Base-by-base conservation (phyloP, 2,888 invertebrate genomes). In the Plebejus argus region DNA sequence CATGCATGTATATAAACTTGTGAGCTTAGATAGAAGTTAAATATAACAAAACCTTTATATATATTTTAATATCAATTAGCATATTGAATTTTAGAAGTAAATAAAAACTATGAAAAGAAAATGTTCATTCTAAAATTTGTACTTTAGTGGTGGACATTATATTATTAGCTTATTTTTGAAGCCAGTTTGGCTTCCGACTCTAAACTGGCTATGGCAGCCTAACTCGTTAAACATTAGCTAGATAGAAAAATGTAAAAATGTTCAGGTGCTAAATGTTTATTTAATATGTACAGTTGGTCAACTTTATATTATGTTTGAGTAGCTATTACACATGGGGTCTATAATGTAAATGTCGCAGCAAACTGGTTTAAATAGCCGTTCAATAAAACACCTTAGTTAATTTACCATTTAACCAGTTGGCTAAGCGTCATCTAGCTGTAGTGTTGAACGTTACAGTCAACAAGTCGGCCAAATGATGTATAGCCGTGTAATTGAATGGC, bases 1-100 rank as follows among this genome's bases (percentile, higher is more conserved):
- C 74, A 74, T 74, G 49, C 74, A 74, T 74, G 74, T 74, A 74
- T 74, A 74, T 74, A 74, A 53, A 74, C 49, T 53, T 28, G 20
- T 72, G 74, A 74, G 49, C 74, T 45, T 74, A 74, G 53, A 74
- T 53, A 74, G 53, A 53, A 23, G 74, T 74, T 74, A 15, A 74
- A 74, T 74, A 33, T 74, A 49, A 74, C 53, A 53, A 74, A 45
- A 74, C 49, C 15, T 74, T 74, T 74, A 53, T 74, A 49, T 71
- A 28, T 28, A 39, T 74, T 74, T 74, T 74, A 49, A 53, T 74
- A 66, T 66, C 66, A 3, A 66, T 66, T 66, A 66, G 66, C 28
- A 28, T 66, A 66, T 66, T 66, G 3, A 66, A 66, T 74, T 74
- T 49, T 45, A 74, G 18, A 23, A 45, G 15, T 74, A 15, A 45